These are phyloP conservation scores for Sebastes baramenuke DNA, from an alignment of 2,797 vertebrate species.

Conservation along the genomic window DNA sequence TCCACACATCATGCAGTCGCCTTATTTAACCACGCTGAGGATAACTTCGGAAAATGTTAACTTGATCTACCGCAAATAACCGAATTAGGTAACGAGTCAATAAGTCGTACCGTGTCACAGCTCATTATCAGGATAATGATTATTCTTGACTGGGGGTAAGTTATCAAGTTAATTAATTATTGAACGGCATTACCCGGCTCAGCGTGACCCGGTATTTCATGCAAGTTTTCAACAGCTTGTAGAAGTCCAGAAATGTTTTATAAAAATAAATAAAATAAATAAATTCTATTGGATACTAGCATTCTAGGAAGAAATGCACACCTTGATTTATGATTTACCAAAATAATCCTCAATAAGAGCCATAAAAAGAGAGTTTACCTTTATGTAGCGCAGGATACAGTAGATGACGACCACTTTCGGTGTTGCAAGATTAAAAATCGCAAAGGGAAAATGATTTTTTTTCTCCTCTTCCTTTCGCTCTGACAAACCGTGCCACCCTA, in stretches of 20 bases:
- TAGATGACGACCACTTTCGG: slow-evolving; percentile 66
- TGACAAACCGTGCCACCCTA: slow-evolving; percentile 79
- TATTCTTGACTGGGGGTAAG: slow-evolving; percentile 18
- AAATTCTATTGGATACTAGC: background rate
- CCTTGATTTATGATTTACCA: background rate
- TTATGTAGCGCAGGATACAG: slow-evolving; percentile 54
- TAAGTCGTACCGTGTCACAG: slow-evolving; percentile 23
- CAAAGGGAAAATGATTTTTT: slow-evolving; percentile 77
- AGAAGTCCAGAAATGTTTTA: slow-evolving; percentile 3
- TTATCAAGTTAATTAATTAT: slow-evolving; percentile 64
- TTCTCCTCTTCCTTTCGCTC: slow-evolving; percentile 68
- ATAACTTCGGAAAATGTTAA: slow-evolving; percentile 41
- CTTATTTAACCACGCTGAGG: background rate
- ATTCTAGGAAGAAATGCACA: background rate
- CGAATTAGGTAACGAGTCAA: slow-evolving; percentile 40
- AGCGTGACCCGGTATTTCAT: background rate
- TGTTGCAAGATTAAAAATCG: slow-evolving; percentile 83
- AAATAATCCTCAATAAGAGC: background rate
- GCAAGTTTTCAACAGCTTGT: slow-evolving; percentile 30
- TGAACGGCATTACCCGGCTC: slow-evolving; percentile 31
- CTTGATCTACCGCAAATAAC: slow-evolving; percentile 10
- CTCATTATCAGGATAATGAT: slow-evolving; percentile 21
- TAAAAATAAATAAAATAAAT: background rate
- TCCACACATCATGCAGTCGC: slow-evolving; percentile 7
- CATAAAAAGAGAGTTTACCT: slow-evolving; percentile 68